Evolutionary conservation across 1,140 invertebrate genomes (phyloP), one percentile per base, ranked within the genome.

Genomic region (Eupristina koningsbergeri): DNA sequence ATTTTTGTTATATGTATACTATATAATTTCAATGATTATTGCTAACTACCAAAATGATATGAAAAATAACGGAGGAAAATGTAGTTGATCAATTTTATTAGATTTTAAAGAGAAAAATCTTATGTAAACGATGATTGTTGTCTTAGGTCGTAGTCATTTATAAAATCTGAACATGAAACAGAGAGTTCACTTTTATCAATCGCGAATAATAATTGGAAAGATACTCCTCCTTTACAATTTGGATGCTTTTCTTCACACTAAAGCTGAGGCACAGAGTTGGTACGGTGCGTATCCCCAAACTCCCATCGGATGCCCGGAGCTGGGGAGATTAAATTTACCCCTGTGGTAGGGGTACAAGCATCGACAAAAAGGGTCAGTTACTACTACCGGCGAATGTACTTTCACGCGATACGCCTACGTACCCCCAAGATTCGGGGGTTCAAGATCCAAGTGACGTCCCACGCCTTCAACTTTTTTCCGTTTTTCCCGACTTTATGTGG

Each of bases 241-340:
- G 36, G 22, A 9, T 26, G 7, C n/a, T 53, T 13, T 26, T 39
- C 39, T 58, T 31, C 39, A n/a, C 34, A 15, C 53, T 58, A 58
- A 58, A 26, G 22, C 26, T 17, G 19, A 71, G 1, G 64, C 81
- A 80, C 80, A 36, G 81, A 41, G 31, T 31, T 15, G n/a, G n/a
- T n/a, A 58, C 6, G 22, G 45, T 79, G 47, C 58, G 73, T 45
- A 19, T 0, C 26, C 2, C 61, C 74, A 61, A 84, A 83, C 83
- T 85, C 53, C 64, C 81, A 84, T 84, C 83, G 85, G 50, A 67
- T 80, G 81, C 77, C 74, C 80, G 67, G 77, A 39, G 47, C 85
- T 78, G 83, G 85, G 85, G 87, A 87, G 89, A 90, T 90, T 89
- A 88, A 89, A 89, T 91, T 89, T 86, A 85, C 86, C 82, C 39